Conservation (phyloP, 2,113 vertebrate genomes). For the Seriola dumerili region DNA sequence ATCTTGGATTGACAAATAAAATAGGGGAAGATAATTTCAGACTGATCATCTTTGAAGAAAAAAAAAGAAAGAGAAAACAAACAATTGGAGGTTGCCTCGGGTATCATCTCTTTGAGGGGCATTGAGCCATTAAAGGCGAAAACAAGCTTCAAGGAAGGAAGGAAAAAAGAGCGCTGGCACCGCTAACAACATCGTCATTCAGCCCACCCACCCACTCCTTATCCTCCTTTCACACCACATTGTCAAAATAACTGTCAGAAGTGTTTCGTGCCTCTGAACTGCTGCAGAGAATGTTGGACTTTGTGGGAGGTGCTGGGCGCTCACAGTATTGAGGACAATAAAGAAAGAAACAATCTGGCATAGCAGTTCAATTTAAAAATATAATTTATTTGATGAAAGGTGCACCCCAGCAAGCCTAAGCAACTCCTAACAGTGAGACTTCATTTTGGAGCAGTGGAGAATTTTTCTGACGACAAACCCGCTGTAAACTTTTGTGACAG, state of each 20-base stretch:
- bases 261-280: conserved; percentile 65
- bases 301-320: conserved; percentile 61
- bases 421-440: conserved; percentile 34
- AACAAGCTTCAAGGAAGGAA: conserved; percentile 50
- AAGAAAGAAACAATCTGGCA: conserved; percentile 61
- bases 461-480: conserved; percentile 50
- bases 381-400: conserved; percentile 64
- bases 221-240: conserved; percentile 55
- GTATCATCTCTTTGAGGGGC: conserved; percentile 64
- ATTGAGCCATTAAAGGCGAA: conserved; percentile 72
- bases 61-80: conserved; percentile 31
- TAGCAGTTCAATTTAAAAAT: conserved; percentile 67
- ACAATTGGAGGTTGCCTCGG: conserved; percentile 54
- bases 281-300: conserved; percentile 59
- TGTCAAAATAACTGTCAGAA: conserved; percentile 77
- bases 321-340: conserved; percentile 57
- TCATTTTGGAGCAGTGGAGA: conserved; percentile 49
- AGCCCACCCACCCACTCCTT: conserved; percentile 55
- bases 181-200: conserved; percentile 60
- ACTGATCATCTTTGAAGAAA: conserved; percentile 17
- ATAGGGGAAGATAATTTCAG: conserved; percentile 41
- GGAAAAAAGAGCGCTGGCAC: conserved; percentile 46
- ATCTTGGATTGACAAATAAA: conserved; percentile 44
- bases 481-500: conserved; percentile 66
- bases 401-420: conserved; percentile 30